phyloP scores from a whole-genome alignment of 2,113 vertebrate genomes.

The Neolamprologus brichardi region DNA sequence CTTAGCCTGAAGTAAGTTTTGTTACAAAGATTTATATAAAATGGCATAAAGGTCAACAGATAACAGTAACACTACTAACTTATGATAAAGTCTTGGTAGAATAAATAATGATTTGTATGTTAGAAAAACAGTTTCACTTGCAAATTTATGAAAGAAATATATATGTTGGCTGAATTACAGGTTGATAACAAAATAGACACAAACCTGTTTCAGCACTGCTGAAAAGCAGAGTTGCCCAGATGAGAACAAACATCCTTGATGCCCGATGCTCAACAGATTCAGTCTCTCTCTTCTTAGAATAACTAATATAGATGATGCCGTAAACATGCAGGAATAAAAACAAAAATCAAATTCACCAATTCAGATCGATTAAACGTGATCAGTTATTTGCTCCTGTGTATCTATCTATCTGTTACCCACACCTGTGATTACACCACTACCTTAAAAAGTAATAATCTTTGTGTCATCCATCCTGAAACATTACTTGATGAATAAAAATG shows the following conservation, averaged over 20 bases:
- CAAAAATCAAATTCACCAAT: neutral
- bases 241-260: neutral
- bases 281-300: neutral
- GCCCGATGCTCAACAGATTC: neutral
- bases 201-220: neutral
- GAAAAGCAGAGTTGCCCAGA: neutral
- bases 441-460: neutral
- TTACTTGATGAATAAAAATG: neutral
- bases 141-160: neutral
- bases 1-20: neutral
- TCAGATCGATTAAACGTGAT: fast-evolving
- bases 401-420: neutral
- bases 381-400: neutral
- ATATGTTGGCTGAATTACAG: neutral
- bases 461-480: neutral
- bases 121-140: neutral
- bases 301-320: neutral
- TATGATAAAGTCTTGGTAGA: neutral
- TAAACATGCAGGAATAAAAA: neutral
- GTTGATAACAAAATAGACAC: neutral
- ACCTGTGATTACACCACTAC: neutral
- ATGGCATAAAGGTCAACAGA: neutral
- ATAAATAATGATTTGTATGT: neutral
- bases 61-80: neutral
- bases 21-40: neutral